These are phyloP conservation scores for Dicyrtomina minuta DNA, from an alignment of 2,888 invertebrate species.

Conservation along the genomic window DNA sequence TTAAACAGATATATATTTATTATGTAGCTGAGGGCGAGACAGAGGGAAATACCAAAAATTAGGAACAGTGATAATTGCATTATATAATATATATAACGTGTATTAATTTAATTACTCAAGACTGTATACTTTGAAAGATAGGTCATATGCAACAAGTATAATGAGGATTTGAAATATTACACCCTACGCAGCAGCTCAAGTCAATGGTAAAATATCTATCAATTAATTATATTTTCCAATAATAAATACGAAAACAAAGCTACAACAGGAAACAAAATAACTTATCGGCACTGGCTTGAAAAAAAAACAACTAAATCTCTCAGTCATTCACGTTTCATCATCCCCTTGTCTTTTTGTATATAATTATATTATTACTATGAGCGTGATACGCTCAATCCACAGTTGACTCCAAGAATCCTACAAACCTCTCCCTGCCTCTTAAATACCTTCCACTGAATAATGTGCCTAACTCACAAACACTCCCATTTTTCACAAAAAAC, in stretches of 20 bases:
- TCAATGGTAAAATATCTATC: neutral
- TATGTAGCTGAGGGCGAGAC: neutral
- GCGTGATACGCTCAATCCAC: no score
- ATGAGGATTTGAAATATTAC: no score
- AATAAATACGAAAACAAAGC: slow-evolving; percentile 19
- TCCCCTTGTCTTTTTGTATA: neutral
- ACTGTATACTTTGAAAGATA: slow-evolving; percentile 11
- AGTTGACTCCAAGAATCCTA: no score
- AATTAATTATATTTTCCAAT: neutral
- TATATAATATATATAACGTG: no score
- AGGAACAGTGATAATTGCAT: no score
- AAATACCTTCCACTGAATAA: no score
- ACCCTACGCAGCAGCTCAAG: neutral
- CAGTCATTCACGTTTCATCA: neutral
- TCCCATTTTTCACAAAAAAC: no score
- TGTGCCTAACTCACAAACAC: no score
- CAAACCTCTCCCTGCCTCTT: no score
- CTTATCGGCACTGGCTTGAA: neutral
- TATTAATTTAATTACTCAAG: slow-evolving; percentile 8
- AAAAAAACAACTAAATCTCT: neutral
- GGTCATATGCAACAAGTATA: slow-evolving; percentile 16
- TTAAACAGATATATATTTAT: neutral
- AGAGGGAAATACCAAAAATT: no score
- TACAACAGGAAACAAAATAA: slow-evolving; percentile 10
- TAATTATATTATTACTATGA: no score